Base-by-base conservation (phyloP, 2,797 vertebrate species). In the Lepus oiostolus region DNA sequence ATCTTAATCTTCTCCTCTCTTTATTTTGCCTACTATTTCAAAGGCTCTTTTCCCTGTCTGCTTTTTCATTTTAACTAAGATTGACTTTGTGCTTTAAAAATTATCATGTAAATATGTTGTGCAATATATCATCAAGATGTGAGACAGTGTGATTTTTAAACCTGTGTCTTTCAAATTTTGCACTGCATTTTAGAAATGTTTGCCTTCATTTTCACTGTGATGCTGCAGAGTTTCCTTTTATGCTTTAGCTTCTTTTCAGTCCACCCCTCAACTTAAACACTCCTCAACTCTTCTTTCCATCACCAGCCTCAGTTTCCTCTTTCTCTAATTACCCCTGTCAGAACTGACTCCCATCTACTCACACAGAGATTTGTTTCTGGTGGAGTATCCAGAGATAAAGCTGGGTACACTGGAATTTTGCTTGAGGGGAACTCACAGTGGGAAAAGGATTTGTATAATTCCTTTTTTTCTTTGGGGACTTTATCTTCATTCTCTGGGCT, bases 1-100 rank as follows among this genome's bases (percentile, higher is more conserved):
- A 95, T 94, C 19, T 72, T 71, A n/a, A 83, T 96, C 81, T 79
- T 92, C 91, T 92, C 65, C 0, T 87, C 5, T 91, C 75, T 32
- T 95, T 95, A 60, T 93, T 97, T 81, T 93, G 70, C 38, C 72
- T 80, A 77, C 95, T 95, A 95, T 95, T 91, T 97, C 84, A 94
- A 94, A 97, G 92, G 3, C 19, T 62, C 62, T 88, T 63, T n/a
- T 0, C 60, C 13, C 8, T 4, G 35, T 70, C 84, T 87, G 65
- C 80, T 47, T 89, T 68, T 82, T 67, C 79, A 80, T 91, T 91
- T 95, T 91, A 4, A 30, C 87, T 35, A 95, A 35, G 26, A 96
- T 75, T 96, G 70, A 60, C 30, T 32, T 95, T 65, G 47, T 42
- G 85, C 65, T 77, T 90, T 76, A 63, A 85, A 92, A 97, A 70